These are phyloP conservation scores for Zoroaster sp. DNA, from an alignment of 53 echinoderm and acorn worm species.

Conservation along the genomic window DNA sequence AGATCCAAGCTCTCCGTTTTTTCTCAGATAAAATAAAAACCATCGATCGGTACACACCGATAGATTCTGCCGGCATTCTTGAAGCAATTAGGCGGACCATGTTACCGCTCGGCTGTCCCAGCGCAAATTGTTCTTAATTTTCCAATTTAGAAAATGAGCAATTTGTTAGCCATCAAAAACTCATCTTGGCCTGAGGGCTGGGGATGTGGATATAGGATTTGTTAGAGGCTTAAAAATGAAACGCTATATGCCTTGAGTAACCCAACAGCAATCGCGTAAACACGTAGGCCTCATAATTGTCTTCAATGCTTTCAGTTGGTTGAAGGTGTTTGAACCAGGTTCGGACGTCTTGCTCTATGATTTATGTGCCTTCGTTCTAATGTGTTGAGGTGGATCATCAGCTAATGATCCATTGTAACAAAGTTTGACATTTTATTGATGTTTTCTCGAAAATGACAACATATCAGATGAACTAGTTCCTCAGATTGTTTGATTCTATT, in stretches of 20 bases:
- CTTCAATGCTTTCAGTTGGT: background rate
- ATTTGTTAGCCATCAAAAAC: conserved; percentile 56
- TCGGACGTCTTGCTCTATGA: background rate
- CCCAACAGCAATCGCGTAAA: conserved; percentile 51
- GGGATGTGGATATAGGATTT: background rate
- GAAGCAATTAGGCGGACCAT: conserved; percentile 53
- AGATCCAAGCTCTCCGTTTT: background rate
- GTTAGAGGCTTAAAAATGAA: background rate
- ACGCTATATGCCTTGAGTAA: conserved; percentile 15
- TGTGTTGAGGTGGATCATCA: too few relatives aligned
- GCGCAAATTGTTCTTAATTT: conserved; percentile 54
- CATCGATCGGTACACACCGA: background rate
- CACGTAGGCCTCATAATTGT: conserved; percentile 46
- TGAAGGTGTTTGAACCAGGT: background rate
- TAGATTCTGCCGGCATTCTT: background rate
- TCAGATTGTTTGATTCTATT: too few relatives aligned
- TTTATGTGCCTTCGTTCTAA: too few relatives aligned
- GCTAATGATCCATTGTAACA: too few relatives aligned
- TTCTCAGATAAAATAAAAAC: background rate
- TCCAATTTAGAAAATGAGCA: conserved; percentile 61
- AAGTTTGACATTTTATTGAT: too few relatives aligned
- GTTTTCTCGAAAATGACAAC: too few relatives aligned
- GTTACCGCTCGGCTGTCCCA: conserved; percentile 27
- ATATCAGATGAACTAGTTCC: too few relatives aligned
- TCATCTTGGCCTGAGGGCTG: conserved; percentile 21